These are phyloP conservation scores for Pempheris klunzingeri DNA, from an alignment of 2,797 vertebrate species.

Conservation along the genomic window DNA sequence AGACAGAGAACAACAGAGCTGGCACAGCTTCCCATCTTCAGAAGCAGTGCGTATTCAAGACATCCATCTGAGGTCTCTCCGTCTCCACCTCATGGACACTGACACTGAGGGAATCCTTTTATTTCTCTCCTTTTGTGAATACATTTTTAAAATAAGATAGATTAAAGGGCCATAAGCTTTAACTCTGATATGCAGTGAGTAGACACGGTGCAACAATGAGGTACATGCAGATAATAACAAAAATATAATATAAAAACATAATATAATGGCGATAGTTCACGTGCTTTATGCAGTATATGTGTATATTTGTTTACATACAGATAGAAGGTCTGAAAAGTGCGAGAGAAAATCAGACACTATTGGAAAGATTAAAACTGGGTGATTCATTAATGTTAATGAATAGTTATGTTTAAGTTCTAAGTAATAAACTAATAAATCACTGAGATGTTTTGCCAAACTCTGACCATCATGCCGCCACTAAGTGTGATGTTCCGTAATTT, in stretches of 20 bases:
- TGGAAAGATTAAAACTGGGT: not conserved
- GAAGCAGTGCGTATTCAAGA: conserved; percentile 24
- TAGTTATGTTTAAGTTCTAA: no score
- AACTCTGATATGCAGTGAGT: not conserved
- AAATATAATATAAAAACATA: no score
- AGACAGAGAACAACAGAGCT: conserved; percentile 45
- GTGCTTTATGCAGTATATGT: not conserved
- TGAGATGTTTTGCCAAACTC: not conserved
- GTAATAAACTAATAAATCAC: not conserved
- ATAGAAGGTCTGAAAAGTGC: not conserved
- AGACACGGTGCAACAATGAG: not conserved
- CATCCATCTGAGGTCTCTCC: conserved; percentile 18
- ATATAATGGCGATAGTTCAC: not conserved
- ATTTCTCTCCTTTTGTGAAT: not conserved
- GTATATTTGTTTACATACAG: not conserved
- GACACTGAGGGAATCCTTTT: not conserved
- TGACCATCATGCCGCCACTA: not conserved
- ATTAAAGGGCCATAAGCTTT: not conserved
- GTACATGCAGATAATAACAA: not conserved
- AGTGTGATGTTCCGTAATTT: not conserved
- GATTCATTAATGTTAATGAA: not conserved
- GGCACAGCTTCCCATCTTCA: conserved; percentile 27
- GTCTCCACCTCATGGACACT: not conserved
- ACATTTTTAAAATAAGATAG: not conserved
- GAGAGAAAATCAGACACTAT: not conserved